These are phyloP conservation scores for Clarias laeviceps DNA, from an alignment of 2,797 vertebrate genomes.

Conservation along the genomic window DNA sequence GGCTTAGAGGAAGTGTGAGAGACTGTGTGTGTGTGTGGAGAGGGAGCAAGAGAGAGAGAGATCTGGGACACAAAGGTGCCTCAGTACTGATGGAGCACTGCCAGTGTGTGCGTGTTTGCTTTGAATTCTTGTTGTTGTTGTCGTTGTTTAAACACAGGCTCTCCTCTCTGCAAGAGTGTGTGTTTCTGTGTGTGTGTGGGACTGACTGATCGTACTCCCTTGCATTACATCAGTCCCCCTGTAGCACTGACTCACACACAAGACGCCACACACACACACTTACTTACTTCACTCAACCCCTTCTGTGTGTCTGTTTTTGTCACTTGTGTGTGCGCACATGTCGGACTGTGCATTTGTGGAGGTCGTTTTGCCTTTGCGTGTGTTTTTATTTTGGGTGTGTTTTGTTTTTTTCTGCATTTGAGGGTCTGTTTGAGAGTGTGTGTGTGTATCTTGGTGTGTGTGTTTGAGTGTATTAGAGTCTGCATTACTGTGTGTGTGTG, in stretches of 20 bases:
- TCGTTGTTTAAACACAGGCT: conserved; percentile 69
- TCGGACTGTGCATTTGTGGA: neutral
- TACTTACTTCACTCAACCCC: conserved; percentile 59
- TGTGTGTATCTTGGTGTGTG: neutral
- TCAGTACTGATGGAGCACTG: conserved; percentile 59
- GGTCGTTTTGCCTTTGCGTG: neutral
- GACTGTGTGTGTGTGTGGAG: neutral
- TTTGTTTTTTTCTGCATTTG: neutral
- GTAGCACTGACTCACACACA: conserved; percentile 43
- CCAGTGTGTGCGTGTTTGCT: conserved; percentile 58
- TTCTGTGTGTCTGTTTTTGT: conserved; percentile 46
- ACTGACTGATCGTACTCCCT: neutral
- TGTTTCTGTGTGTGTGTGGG: conserved; percentile 58
- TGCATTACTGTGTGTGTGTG: neutral
- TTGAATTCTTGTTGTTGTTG: conserved; percentile 58
- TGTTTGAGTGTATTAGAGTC: neutral
- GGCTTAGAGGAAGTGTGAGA: neutral
- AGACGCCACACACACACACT: conserved; percentile 33
- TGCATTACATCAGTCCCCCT: conserved; percentile 60
- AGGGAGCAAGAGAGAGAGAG: neutral
- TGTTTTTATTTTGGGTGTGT: neutral
- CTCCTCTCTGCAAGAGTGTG: conserved; percentile 67
- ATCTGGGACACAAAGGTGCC: conserved; percentile 55
- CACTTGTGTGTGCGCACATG: neutral
- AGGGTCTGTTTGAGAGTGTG: neutral